Evolutionary conservation across 2,888 invertebrate species (phyloP), one percentile per base, ranked within the genome.

Genomic region (Cerastis rubricosa): DNA sequence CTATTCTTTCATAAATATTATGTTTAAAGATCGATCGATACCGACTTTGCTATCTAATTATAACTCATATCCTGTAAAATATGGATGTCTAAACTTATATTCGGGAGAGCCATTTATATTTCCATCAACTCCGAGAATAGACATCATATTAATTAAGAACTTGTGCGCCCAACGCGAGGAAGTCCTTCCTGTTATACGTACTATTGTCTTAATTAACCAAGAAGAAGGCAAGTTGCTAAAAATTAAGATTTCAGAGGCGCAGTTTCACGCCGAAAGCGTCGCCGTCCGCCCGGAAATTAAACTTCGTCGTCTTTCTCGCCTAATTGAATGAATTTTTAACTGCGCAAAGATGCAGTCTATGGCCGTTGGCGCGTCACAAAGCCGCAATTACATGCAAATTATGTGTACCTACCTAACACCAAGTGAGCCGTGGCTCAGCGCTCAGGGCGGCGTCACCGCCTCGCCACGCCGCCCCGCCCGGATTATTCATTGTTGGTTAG

Each of bases 241-340:
- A 94, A 94, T 94, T 93, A 93, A 94, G 93, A 93, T 93, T 93
- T 93, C 92, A 91, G 91, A 90, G 89, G 91, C 92, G 92, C 93
- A 93, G 92, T 93, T 94, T 93, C 91, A 90, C 92, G 87, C 92
- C 91, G 86, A 91, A 91, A 91, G 91, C 90, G 91, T 89, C 92
- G 90, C 90, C 89, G 88, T 88, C 91, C 88, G 91, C 88, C 93
- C 92, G 94, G 94, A 95, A 95, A 95, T 94, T 94, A 95, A 95
- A 95, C 94, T 94, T 92, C 91, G 91, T 93, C 93, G 94, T 94
- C 92, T 93, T 93, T 92, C 92, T 90, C 92, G 91, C 91, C 93
- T 96, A 95, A 96, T 96, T 96, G 93, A 96, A 95, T 96, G 93
- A 95, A 95, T 95, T 96, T 96, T 96, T 95, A 94, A 95, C 93